These are phyloP conservation scores for Idris sp. DNA, from an alignment of 1,140 invertebrate species.

Conservation along the genomic window DNA sequence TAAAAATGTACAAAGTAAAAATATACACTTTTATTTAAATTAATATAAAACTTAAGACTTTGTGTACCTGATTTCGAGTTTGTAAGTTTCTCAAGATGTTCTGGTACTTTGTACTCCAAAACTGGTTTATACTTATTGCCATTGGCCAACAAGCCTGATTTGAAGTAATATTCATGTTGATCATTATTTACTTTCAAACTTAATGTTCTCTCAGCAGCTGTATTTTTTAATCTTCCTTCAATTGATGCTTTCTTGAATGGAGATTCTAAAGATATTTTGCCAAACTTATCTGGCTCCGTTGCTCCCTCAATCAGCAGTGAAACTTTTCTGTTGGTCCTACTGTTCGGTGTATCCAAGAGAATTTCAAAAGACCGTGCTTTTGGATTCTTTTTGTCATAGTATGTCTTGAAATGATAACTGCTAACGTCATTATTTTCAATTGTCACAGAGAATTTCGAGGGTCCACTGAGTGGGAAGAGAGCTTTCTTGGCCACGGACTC, in stretches of 20 bases:
- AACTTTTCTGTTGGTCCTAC: constrained; percentile 81
- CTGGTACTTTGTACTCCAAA: constrained; percentile 83
- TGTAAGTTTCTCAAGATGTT: constrained; percentile 72
- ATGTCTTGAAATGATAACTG: constrained; percentile 81
- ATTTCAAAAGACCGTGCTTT: constrained; percentile 80
- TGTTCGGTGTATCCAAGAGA: constrained; percentile 84
- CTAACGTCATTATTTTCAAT: constrained; percentile 83
- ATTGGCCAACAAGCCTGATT: constrained; percentile 81
- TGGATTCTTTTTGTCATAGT: constrained; percentile 62
- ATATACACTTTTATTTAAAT: neutral
- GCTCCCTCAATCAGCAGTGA: constrained; percentile 78
- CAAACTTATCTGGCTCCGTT: constrained; percentile 76
- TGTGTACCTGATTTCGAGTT: constrained; percentile 54
- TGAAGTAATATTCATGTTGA: constrained; percentile 80
- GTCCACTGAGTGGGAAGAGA: constrained; percentile 82
- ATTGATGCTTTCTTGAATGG: constrained; percentile 79
- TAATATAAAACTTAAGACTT: constrained; percentile 10
- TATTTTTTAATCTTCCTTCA: constrained; percentile 79
- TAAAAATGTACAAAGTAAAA: too few species aligned
- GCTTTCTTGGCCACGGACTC: constrained; percentile 77
- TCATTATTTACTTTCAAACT: constrained; percentile 80
- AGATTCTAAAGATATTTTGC: constrained; percentile 80
- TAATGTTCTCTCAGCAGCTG: constrained; percentile 79
- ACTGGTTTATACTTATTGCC: constrained; percentile 83
- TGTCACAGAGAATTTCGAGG: constrained; percentile 79